These are phyloP conservation scores for Megalopta genalis DNA, from an alignment of 1,140 invertebrate species.

Conservation along the genomic window DNA sequence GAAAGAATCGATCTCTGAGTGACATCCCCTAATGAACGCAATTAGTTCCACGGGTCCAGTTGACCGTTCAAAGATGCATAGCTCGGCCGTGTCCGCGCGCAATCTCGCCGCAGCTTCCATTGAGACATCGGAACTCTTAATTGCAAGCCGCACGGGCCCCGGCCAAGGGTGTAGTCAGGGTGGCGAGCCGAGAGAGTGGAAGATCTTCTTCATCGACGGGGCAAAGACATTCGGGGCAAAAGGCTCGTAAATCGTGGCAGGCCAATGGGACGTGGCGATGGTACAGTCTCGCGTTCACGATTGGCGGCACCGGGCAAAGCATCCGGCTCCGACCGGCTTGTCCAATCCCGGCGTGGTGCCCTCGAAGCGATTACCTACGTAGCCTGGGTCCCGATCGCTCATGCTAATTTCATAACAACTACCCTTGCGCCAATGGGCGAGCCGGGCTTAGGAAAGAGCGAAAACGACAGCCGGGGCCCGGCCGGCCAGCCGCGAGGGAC, in stretches of 20 bases:
- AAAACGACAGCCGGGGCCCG: constrained; percentile 30
- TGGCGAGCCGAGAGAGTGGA: constrained; percentile 7
- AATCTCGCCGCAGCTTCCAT: constrained; percentile 36
- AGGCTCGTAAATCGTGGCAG: constrained; percentile 72
- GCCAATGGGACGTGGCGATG: constrained; percentile 73
- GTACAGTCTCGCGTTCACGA: constrained; percentile 44
- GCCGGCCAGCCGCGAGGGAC: background rate
- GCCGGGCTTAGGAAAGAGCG: constrained; percentile 45
- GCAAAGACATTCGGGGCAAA: constrained; percentile 58
- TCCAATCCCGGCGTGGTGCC: constrained; percentile 69
- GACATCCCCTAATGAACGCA: constrained; percentile 37
- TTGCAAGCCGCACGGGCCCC: constrained; percentile 31
- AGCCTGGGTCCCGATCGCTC: constrained; percentile 69
- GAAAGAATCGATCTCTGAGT: background rate
- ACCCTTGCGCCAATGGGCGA: constrained; percentile 76
- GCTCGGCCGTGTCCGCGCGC: constrained; percentile 3
- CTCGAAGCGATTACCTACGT: constrained; percentile 75
- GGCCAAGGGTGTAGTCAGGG: background rate
- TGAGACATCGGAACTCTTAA: constrained; percentile 64
- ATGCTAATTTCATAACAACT: constrained; percentile 80
- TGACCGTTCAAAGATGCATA: constrained; percentile 29
- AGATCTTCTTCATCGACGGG: constrained; percentile 56
- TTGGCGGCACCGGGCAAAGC: constrained; percentile 60
- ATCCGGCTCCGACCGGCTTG: constrained; percentile 49
- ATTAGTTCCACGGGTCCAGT: constrained; percentile 23